A percentile compares a stretch with the other conserved stretches of the same genome.
phyloP scores from a whole-genome alignment of 2,888 invertebrate species.

The Apoderus coryli region DNA sequence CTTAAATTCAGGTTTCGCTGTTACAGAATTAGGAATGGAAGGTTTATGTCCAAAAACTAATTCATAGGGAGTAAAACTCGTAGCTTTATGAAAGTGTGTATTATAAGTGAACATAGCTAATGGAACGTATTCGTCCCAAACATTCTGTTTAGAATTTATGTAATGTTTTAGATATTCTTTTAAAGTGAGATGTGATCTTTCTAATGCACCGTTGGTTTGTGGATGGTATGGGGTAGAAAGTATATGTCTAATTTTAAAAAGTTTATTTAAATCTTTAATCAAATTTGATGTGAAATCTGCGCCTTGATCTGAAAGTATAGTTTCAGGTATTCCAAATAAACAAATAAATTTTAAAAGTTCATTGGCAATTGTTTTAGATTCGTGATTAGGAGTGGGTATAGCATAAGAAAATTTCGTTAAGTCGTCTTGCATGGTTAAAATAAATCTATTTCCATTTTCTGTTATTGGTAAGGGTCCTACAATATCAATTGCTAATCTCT shows the following conservation, averaged over 20 bases:
- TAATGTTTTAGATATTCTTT: slow-evolving; percentile 26
- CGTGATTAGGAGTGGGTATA: slow-evolving; percentile 22
- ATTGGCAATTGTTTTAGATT: slow-evolving; percentile 23
- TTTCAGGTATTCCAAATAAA: slow-evolving; percentile 16
- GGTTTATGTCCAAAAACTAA: slow-evolving; percentile 23
- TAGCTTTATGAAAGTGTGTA: slow-evolving; percentile 21
- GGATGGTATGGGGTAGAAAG: slow-evolving; percentile 22
- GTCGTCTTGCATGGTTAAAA: slow-evolving; percentile 27
- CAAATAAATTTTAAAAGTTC: slow-evolving; percentile 18
- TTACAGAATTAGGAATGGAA: slow-evolving; percentile 18
- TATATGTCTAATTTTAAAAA: slow-evolving; percentile 23
- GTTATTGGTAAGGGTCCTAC: slow-evolving; percentile 24
- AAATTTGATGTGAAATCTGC: slow-evolving; percentile 18
- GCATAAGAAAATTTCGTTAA: slow-evolving; percentile 25
- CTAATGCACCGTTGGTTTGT: slow-evolving; percentile 22
- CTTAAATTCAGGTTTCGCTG: slow-evolving; percentile 18
- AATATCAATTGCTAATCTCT: slow-evolving; percentile 23
- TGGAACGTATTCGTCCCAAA: slow-evolving; percentile 25
- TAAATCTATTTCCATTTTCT: slow-evolving; percentile 22
- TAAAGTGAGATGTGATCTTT: slow-evolving; percentile 24
- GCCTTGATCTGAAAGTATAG: slow-evolving; percentile 16
- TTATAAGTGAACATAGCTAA: slow-evolving; percentile 26
- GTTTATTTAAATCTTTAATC: slow-evolving; percentile 19
- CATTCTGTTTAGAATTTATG: slow-evolving; percentile 21
- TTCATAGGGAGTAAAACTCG: slow-evolving; percentile 24